Conservation (phyloP, 2,888 invertebrate genomes). For the Coleophora flavipennella region DNA sequence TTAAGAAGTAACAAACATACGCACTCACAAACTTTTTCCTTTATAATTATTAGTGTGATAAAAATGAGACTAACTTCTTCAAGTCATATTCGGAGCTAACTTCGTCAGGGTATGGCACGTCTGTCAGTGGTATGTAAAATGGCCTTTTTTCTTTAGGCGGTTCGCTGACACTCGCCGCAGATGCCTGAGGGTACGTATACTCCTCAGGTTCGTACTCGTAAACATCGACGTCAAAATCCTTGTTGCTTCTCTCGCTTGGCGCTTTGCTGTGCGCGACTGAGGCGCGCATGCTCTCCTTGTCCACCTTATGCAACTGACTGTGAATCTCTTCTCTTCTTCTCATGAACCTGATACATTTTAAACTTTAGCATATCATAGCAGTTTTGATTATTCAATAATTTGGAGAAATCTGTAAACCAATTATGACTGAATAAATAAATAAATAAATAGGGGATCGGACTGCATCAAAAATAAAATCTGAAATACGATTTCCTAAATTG, state of each 20-base stretch:
- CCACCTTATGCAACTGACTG: constrained; percentile 28
- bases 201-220: constrained; percentile 33
- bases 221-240: constrained; percentile 45
- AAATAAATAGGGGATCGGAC: too few relatives aligned
- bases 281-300: constrained; percentile 13
- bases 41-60: too few relatives aligned
- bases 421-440: too few relatives aligned
- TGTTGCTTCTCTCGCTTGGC: constrained; percentile 25
- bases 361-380: background rate
- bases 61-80: constrained; percentile 35
- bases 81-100: constrained; percentile 47
- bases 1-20: too few relatives aligned
- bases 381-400: background rate
- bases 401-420: too few relatives aligned
- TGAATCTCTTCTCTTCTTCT: constrained; percentile 46
- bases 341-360: constrained; percentile 29
- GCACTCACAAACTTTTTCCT: too few relatives aligned
- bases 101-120: constrained; percentile 54
- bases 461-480: too few relatives aligned
- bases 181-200: constrained; percentile 26
- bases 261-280: constrained; percentile 14
- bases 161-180: constrained; percentile 18
- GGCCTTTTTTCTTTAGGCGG: constrained; percentile 30
- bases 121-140: constrained; percentile 46
- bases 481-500: too few relatives aligned